These are phyloP conservation scores for Masticophis lateralis DNA, from an alignment of 2,797 vertebrate species.

Conservation along the genomic window DNA sequence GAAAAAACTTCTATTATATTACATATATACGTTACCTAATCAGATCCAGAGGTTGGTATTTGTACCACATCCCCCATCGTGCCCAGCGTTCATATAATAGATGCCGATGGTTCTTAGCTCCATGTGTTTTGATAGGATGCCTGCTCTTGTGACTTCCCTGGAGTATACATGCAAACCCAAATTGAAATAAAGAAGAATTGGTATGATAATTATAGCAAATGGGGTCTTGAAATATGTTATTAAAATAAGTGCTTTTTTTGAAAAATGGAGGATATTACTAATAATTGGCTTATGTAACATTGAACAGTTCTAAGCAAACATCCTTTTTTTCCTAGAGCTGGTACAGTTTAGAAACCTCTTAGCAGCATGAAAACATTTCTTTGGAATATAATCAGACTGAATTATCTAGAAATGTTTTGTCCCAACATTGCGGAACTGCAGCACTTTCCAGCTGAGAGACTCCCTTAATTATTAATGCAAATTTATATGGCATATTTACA, in stretches of 20 bases:
- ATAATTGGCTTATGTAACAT: background rate
- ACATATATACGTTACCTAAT: constrained; percentile 81
- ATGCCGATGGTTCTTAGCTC: constrained; percentile 95
- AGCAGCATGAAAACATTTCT: constrained; percentile 1
- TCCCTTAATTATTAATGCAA: background rate
- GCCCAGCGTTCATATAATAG: constrained; percentile 98
- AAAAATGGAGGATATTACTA: background rate
- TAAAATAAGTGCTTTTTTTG: background rate
- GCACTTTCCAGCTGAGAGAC: background rate
- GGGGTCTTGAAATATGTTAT: background rate
- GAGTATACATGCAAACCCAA: constrained; percentile 25
- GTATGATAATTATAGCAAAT: background rate
- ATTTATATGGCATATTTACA: background rate
- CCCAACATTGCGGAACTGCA: background rate
- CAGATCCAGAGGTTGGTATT: constrained; percentile 96
- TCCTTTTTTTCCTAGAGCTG: background rate
- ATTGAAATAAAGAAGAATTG: background rate
- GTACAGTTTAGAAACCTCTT: background rate
- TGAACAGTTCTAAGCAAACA: background rate
- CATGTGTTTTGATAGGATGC: constrained; percentile 93
- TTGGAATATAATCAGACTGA: background rate
- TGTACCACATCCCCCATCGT: constrained; percentile 99
- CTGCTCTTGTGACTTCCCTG: constrained; percentile 94
- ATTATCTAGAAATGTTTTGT: background rate
- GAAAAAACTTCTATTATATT: constrained; percentile 18